A percentile compares a stretch with the other conserved stretches of the same genome.
Conservation (phyloP, 35 echinoderm and acorn worm species). For the Strongylocentrotus purpuratus region DNA sequence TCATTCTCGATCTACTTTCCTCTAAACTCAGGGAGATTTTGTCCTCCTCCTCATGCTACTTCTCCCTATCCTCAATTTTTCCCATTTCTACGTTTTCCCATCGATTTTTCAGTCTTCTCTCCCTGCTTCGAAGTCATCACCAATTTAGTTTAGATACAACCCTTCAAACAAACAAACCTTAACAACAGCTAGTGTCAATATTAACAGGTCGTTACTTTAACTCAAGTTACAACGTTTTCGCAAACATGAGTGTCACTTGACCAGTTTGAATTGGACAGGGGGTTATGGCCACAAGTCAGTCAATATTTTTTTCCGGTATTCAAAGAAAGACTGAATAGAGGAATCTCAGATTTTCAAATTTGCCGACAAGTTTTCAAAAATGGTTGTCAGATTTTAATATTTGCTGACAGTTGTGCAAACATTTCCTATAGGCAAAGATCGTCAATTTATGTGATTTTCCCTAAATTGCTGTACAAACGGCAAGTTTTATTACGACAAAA, state of each 20-base stretch:
- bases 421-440: too few species aligned
- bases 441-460: too few species aligned
- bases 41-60: neutral
- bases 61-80: neutral
- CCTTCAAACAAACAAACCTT: neutral
- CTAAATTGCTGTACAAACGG: too few species aligned
- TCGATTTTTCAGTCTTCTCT: neutral
- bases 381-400: neutral
- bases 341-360: neutral
- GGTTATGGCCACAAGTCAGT: too few species aligned
- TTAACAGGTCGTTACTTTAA: neutral
- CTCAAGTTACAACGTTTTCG: neutral
- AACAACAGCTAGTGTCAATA: neutral
- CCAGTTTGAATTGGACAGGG: too few species aligned
- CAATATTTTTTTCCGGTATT: too few species aligned
- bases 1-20: too few species aligned
- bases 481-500: too few species aligned
- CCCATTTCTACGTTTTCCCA: neutral
- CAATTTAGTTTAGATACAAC: neutral
- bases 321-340: neutral
- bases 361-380: neutral
- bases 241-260: neutral
- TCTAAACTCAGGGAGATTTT: too few species aligned
- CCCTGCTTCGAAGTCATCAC: neutral
- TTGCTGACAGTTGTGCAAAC: neutral